Evolutionary conservation across 2,797 vertebrate species (phyloP).

Genomic region (Oreonectes daqikongensis): DNA sequence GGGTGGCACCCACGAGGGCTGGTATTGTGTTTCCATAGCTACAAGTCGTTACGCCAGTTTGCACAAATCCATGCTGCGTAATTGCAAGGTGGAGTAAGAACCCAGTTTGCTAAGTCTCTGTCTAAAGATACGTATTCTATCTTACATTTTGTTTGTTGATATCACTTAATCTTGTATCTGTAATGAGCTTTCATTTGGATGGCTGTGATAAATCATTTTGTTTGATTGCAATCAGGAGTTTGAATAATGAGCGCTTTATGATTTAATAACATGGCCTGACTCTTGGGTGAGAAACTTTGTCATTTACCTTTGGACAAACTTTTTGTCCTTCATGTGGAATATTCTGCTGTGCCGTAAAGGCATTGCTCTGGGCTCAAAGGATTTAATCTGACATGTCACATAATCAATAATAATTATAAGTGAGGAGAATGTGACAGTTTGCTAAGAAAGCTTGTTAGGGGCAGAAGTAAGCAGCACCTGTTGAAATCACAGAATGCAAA

Average conservation of each 20-base stretch:
- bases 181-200: constrained; percentile 40
- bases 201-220: constrained; percentile 41
- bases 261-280: constrained; percentile 20
- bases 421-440: constrained; percentile 14
- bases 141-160: constrained; percentile 48
- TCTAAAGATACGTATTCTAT: constrained; percentile 33
- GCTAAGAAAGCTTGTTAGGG: constrained; percentile 24
- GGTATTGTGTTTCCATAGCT: constrained; percentile 62
- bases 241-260: constrained; percentile 15
- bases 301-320: constrained; percentile 18
- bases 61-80: constrained; percentile 57
- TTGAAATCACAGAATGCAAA: constrained; percentile 14
- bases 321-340: constrained; percentile 21
- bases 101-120: constrained; percentile 38
- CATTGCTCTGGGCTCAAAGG: constrained; percentile 5
- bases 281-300: constrained; percentile 23
- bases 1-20: constrained; percentile 38
- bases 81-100: constrained; percentile 52
- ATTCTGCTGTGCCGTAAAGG: background rate
- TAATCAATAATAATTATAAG: constrained; percentile 51
- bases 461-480: background rate
- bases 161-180: constrained; percentile 27
- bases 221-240: constrained; percentile 36
- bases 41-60: constrained; percentile 54
- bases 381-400: constrained; percentile 45